Percentiles rank a stretch among this genome's conserved stretches.
These are phyloP conservation scores for Florisuga fusca DNA, from an alignment of 2,797 vertebrate genomes.

Conservation along the genomic window DNA sequence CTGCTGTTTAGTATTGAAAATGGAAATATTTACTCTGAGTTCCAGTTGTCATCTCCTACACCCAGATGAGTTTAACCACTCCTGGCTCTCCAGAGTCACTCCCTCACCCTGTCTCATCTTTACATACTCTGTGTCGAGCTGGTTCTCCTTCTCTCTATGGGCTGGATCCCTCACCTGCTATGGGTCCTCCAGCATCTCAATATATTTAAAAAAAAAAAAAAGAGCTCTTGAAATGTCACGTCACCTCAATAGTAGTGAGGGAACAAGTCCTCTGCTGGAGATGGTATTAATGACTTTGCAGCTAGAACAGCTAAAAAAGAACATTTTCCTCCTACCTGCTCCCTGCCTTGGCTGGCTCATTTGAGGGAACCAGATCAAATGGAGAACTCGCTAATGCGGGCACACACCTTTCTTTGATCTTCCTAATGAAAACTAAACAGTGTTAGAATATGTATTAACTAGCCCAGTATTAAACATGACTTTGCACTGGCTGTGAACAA, in stretches of 20 bases:
- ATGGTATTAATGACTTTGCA: neutral
- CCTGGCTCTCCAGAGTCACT: neutral
- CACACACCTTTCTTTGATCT: slow-evolving; percentile 28
- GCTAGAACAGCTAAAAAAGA: neutral
- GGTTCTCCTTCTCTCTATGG: neutral
- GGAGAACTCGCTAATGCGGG: neutral
- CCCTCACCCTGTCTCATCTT: neutral
- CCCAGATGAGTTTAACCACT: neutral
- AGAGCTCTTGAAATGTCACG: neutral
- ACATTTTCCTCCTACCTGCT: neutral
- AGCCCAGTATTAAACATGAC: neutral
- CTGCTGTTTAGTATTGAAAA: neutral
- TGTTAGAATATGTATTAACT: neutral
- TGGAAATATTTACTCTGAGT: accelerated
- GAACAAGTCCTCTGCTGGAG: neutral
- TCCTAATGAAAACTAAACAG: neutral
- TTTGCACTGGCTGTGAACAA: neutral
- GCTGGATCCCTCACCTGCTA: neutral
- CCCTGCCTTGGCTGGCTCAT: neutral
- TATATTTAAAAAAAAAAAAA: neutral
- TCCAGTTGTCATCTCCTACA: neutral
- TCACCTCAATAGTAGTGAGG: neutral
- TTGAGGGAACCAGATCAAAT: neutral
- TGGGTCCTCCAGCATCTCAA: neutral
- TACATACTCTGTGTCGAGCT: neutral